Percentiles rank a stretch among this genome's conserved stretches.
phyloP scores from a whole-genome alignment of 2,888 invertebrate genomes.

The Gortyna flavago region DNA sequence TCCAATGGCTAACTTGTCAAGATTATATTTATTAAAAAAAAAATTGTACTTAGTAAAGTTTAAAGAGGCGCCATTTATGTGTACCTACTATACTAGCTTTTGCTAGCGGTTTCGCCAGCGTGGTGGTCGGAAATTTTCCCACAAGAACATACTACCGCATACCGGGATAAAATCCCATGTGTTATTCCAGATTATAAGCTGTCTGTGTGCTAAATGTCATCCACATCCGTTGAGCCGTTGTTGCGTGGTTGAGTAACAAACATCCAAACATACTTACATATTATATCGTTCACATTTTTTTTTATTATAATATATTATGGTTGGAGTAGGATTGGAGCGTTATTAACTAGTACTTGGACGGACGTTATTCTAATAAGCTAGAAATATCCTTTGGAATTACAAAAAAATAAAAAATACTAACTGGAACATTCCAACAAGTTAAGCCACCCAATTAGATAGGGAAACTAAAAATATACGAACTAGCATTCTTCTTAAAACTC shows the following conservation, averaged over 20 bases:
- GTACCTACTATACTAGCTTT: not conserved
- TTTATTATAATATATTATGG: too few species aligned
- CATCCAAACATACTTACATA: too few species aligned
- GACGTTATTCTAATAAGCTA: not conserved
- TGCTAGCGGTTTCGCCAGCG: too few species aligned
- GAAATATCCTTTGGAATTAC: not conserved
- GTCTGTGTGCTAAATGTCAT: too few species aligned
- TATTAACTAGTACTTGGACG: not conserved
- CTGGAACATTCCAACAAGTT: not conserved
- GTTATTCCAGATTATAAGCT: too few species aligned
- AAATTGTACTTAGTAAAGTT: not conserved
- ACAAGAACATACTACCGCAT: too few species aligned
- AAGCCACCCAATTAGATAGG: not conserved
- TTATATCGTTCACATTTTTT: too few species aligned
- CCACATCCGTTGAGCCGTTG: too few species aligned
- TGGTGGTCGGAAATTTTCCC: too few species aligned
- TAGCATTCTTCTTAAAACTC: not conserved
- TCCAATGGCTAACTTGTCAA: not conserved
- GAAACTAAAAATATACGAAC: not conserved
- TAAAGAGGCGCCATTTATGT: not conserved
- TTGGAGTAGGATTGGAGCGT: not conserved
- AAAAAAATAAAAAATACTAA: not conserved
- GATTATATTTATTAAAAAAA: too few species aligned
- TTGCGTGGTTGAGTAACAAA: too few species aligned
- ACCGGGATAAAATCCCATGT: too few species aligned